Evolutionary conservation across 2,797 vertebrate species (phyloP).

Genomic region (Hyperoplus lanceolatus): DNA sequence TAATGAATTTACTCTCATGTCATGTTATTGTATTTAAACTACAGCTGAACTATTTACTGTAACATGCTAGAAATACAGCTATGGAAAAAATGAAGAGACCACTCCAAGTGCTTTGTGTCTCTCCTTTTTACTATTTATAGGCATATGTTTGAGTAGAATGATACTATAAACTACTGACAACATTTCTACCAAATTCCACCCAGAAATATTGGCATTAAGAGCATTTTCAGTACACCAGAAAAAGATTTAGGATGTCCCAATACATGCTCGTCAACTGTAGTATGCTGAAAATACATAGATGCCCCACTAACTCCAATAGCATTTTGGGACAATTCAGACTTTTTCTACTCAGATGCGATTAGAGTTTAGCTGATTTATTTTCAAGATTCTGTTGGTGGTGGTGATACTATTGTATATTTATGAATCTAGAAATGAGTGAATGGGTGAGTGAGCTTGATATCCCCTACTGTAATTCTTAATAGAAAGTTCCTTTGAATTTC

Average conservation of each 20-base stretch:
- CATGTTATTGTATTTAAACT: background rate
- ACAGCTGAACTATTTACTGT: background rate
- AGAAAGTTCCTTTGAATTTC: background rate
- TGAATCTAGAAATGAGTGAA: background rate
- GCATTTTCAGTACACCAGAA: too few species aligned
- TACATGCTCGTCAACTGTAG: too few species aligned
- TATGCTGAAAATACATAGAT: too few species aligned
- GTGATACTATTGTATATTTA: background rate
- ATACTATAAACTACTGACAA: too few species aligned
- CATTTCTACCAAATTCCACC: too few species aligned
- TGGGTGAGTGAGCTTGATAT: background rate
- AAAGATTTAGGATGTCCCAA: too few species aligned
- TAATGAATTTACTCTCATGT: slow-evolving; percentile 1
- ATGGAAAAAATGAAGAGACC: too few species aligned
- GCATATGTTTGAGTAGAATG: too few species aligned
- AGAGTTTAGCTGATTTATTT: background rate
- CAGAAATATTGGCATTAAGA: too few species aligned
- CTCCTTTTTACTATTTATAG: too few species aligned
- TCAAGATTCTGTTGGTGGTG: background rate
- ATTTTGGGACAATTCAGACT: background rate
- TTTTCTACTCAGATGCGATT: background rate
- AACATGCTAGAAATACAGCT: background rate
- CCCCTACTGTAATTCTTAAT: background rate
- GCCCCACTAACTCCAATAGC: too few species aligned
- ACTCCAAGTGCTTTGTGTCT: too few species aligned